Conservation (phyloP, 2,888 invertebrate genomes). For the Calephelis perditalis region DNA sequence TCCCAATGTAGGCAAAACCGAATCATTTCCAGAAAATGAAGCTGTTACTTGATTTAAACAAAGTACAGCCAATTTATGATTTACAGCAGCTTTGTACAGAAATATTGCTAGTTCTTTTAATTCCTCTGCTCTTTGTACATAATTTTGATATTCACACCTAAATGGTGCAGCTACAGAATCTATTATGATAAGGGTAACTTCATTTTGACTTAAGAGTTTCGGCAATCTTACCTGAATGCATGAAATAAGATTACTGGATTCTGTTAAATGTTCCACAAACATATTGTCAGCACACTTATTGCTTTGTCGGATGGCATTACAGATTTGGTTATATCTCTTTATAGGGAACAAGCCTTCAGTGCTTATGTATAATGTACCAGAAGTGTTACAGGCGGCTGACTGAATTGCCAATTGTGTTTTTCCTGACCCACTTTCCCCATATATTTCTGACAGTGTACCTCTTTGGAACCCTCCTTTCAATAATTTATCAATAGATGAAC, state of each 20-base stretch:
- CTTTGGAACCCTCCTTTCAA: slow-evolving; percentile 83
- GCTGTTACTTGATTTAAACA: slow-evolving; percentile 69
- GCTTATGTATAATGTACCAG: slow-evolving; percentile 81
- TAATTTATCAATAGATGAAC: slow-evolving; percentile 75
- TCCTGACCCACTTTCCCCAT: slow-evolving; percentile 88
- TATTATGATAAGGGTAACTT: slow-evolving; percentile 49
- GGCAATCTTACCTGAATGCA: slow-evolving; percentile 59
- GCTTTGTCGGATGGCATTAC: slow-evolving; percentile 35
- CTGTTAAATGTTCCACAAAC: slow-evolving; percentile 65
- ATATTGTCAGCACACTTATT: slow-evolving; percentile 50
- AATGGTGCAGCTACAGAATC: slow-evolving; percentile 71
- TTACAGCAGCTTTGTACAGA: slow-evolving; percentile 48
- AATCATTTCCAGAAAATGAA: slow-evolving; percentile 41
- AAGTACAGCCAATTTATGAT: slow-evolving; percentile 51
- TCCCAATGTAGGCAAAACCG: slow-evolving; percentile 58
- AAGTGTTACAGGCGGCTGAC: slow-evolving; percentile 81
- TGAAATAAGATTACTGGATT: slow-evolving; percentile 53
- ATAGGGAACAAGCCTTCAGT: slow-evolving; percentile 84
- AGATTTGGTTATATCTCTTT: slow-evolving; percentile 61
- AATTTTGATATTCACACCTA: slow-evolving; percentile 58
- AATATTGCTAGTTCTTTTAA: slow-evolving; percentile 56
- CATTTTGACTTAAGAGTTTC: slow-evolving; percentile 44
- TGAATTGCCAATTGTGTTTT: slow-evolving; percentile 90
- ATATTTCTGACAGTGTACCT: slow-evolving; percentile 86
- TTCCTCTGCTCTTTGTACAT: slow-evolving; percentile 63